A percentile compares a stretch with the other conserved stretches of the same genome.
These are phyloP conservation scores for Sicus ferrugineus DNA, from an alignment of 2,888 invertebrate genomes.

Conservation along the genomic window DNA sequence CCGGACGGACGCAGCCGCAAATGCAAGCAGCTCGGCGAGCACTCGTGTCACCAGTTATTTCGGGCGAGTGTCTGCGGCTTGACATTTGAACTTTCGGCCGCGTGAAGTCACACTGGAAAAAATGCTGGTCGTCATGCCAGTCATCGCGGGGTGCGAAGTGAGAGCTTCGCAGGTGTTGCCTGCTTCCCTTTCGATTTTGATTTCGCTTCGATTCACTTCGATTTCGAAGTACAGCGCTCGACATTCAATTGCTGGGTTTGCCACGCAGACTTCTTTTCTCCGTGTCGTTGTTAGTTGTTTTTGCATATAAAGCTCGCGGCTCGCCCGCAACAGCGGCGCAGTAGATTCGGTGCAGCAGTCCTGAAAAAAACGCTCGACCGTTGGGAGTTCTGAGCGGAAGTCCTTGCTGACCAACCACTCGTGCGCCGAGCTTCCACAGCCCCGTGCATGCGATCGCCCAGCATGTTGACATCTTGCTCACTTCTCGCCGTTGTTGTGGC, in stretches of 20 bases:
- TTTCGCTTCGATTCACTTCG: neutral
- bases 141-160: too few relatives aligned
- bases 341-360: constrained; percentile 35
- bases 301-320: constrained; percentile 44
- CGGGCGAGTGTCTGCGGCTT: constrained; percentile 6
- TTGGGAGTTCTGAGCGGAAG: constrained; percentile 18
- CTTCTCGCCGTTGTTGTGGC: constrained; percentile 20
- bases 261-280: constrained; percentile 39
- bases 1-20: constrained; percentile 12
- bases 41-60: neutral
- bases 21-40: neutral
- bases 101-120: neutral
- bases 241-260: constrained; percentile 12
- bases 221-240: neutral
- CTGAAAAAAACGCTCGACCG: constrained; percentile 27
- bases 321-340: constrained; percentile 38
- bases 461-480: neutral
- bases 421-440: neutral
- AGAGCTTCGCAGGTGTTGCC: neutral
- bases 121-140: neutral
- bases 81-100: constrained; percentile 31
- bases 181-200: neutral
- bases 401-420: neutral
- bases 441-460: neutral
- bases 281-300: constrained; percentile 37